Evolutionary conservation across 2,797 vertebrate genomes (phyloP).

Genomic region (Nothura maculosa): DNA sequence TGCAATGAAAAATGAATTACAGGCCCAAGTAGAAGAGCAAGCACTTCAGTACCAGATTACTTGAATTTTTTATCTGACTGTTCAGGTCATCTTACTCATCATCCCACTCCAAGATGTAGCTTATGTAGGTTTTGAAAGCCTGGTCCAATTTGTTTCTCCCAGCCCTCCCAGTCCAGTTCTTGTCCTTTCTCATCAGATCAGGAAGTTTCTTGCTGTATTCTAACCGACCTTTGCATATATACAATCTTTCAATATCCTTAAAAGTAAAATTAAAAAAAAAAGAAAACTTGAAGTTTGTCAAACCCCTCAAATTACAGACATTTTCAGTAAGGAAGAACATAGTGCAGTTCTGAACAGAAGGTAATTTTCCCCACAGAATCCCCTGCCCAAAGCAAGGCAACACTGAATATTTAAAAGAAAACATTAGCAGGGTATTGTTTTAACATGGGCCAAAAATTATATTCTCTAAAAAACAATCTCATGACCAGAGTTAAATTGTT

Average conservation of each 20-base stretch:
- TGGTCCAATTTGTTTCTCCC: background rate
- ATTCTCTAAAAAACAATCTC: background rate
- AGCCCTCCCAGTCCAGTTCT: background rate
- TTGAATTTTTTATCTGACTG: conserved; percentile 11
- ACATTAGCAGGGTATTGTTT: background rate
- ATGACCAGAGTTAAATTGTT: background rate
- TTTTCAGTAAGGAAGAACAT: background rate
- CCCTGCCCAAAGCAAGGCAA: background rate
- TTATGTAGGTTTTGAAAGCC: background rate
- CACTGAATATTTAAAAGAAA: background rate
- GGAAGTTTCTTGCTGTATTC: background rate
- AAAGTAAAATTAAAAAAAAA: background rate
- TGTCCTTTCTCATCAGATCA: background rate
- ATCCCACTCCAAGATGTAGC: background rate
- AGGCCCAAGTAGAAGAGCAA: background rate
- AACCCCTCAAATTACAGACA: background rate
- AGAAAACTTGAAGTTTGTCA: background rate
- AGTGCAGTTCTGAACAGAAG: background rate
- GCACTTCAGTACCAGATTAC: conserved; percentile 25
- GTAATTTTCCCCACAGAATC: background rate
- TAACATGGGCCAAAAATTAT: background rate
- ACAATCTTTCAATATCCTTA: rapidly evolving
- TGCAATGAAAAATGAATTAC: conserved; percentile 35
- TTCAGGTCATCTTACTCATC: background rate
- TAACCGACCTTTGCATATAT: background rate